Evolutionary conservation across 2,113 vertebrate genomes (phyloP), one percentile per base, ranked within the genome.

Genomic region (Potamarius usumacintae): DNA sequence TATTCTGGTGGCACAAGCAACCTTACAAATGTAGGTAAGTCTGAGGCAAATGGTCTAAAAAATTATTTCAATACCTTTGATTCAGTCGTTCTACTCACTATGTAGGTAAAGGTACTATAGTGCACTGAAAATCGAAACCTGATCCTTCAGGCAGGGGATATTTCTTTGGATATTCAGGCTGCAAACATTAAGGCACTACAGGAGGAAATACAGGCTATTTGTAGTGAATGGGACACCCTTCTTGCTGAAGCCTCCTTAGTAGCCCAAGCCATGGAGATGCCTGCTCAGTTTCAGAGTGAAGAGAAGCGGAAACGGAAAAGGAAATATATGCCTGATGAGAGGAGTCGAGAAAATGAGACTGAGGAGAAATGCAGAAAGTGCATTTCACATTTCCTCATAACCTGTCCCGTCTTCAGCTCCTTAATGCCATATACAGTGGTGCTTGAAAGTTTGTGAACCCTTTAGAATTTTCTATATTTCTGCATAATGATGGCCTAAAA

Each of bases 221-320:
- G 12, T 17, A 42, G 17, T 34, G 27, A 72, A 72, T 72, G 69
- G 30, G 30, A 72, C 69, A 88, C 69, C 57, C 69, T 91, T 71
- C 81, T 80, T 1, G 2, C 25, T 2, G 25, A 65, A 12, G 62
- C 22, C 22, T 63, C 62, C 62, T 10, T 11, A n/a, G 25, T 11
- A 11, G 62, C 62, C 9, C 22, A 11, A 11, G 62, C 22, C 25
- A 63, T 63, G 62, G 62, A 65, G 62, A 65, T 65, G 8, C 8
- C 25, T 65, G 62, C 25, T n/a, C 62, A 65, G 4, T 65, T 65
- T n/a, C 62, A n/a, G 22, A n/a, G 2, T 10, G 62, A n/a, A 65
- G 3, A n/a, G 8, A n/a, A 17, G n/a, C 3, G 7, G n/a, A 65
- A n/a, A 1, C 2, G 25, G 3, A 65, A 65, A 65, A 65, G 9